Evolutionary conservation across 2,797 vertebrate species (phyloP).

Genomic region (Malurus leucopterus): DNA sequence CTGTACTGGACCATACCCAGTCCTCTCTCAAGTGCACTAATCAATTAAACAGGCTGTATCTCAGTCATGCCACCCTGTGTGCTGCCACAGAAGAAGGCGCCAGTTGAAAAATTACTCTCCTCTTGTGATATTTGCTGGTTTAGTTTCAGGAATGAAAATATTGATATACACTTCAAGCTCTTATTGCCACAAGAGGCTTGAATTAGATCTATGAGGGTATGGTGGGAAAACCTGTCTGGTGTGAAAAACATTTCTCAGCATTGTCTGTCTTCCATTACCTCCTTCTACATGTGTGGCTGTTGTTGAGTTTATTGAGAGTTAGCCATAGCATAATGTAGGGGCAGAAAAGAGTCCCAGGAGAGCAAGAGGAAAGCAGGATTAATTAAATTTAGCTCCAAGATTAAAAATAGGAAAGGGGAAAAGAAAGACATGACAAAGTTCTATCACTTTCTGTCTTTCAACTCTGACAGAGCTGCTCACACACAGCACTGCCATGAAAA

Average conservation of each 20-base stretch:
- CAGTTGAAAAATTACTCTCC: constrained; percentile 46
- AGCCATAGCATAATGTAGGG: not conserved
- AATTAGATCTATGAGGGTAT: not conserved
- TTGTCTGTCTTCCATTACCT: not conserved
- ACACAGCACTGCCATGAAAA: not conserved
- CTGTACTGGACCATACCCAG: constrained; percentile 68
- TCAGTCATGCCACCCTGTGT: constrained; percentile 48
- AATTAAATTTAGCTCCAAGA: not conserved
- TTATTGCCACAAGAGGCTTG: not conserved
- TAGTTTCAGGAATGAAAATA: constrained; percentile 38
- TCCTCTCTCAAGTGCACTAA: constrained; percentile 71
- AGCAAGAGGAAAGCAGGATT: not conserved
- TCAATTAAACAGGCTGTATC: constrained; percentile 60
- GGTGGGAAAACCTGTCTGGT: not conserved
- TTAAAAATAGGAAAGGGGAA: not conserved
- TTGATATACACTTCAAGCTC: constrained; percentile 27
- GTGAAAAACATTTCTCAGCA: not conserved
- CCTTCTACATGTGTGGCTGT: not conserved
- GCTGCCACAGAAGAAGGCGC: constrained; percentile 39
- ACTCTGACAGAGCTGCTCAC: not conserved
- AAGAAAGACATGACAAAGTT: not conserved
- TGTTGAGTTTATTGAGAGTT: not conserved
- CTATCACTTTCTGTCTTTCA: not conserved
- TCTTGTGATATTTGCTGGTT: constrained; percentile 51
- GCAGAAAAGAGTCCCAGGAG: not conserved